Conservation (phyloP, 2,888 invertebrate species). For the Drosophila kambysellisi region DNA sequence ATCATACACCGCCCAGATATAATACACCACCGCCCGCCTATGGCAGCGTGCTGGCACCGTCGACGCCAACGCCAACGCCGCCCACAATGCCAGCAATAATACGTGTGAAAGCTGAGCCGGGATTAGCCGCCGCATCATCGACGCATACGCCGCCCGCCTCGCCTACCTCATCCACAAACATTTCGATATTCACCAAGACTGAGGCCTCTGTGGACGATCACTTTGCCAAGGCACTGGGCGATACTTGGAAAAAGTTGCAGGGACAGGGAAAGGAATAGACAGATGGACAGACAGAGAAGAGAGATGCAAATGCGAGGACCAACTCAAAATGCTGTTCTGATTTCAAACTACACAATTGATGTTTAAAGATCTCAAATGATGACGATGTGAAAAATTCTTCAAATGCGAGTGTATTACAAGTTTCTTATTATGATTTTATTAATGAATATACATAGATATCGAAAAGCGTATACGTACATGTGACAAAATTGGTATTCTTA, state of each 20-base stretch:
- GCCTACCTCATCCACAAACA: slow-evolving; percentile 74
- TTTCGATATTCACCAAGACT: slow-evolving; percentile 74
- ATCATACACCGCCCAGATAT: slow-evolving; percentile 69
- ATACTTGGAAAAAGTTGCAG: slow-evolving; percentile 92
- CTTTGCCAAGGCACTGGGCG: slow-evolving; percentile 95
- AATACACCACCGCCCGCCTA: slow-evolving; percentile 71
- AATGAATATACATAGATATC: slow-evolving; percentile 59
- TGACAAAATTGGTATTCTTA: slow-evolving; percentile 77
- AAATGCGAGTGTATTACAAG: slow-evolving; percentile 78
- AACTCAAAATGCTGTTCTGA: slow-evolving; percentile 73
- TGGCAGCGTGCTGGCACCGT: slow-evolving; percentile 42
- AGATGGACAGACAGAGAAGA: background rate
- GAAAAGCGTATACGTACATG: slow-evolving; percentile 79
- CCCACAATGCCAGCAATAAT: slow-evolving; percentile 78
- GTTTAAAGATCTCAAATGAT: slow-evolving; percentile 73
- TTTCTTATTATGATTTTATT: slow-evolving; percentile 76
- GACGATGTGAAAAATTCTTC: slow-evolving; percentile 75
- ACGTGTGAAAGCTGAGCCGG: slow-evolving; percentile 82
- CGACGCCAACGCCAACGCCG: slow-evolving; percentile 56
- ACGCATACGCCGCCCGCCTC: slow-evolving; percentile 77
- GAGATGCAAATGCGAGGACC: slow-evolving; percentile 33
- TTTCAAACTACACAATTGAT: slow-evolving; percentile 74
- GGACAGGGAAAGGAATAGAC: slow-evolving; percentile 85
- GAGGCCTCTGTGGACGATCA: slow-evolving; percentile 93
- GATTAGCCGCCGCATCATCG: slow-evolving; percentile 77